Conservation (phyloP, 1,140 invertebrate genomes). For the Chrysopa pallens region DNA sequence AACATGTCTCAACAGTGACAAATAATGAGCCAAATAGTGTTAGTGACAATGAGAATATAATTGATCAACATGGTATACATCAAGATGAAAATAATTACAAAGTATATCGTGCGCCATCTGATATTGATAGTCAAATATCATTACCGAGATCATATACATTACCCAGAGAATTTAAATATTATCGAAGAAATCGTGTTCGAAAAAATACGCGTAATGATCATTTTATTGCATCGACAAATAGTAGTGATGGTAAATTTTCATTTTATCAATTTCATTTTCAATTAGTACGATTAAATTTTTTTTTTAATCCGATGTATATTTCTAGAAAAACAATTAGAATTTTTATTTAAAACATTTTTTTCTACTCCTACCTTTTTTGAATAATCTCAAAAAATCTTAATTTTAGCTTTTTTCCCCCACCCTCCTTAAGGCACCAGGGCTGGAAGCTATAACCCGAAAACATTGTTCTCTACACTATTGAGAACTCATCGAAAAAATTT, state of each 20-base stretch:
- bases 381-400: no score
- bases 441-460: no score
- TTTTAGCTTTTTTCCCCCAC: no score
- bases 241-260: slow-evolving; percentile 50
- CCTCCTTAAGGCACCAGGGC: no score
- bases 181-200: slow-evolving; percentile 33
- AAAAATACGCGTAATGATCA: slow-evolving; percentile 31
- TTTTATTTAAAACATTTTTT: no score
- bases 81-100: slow-evolving; percentile 26
- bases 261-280: slow-evolving; percentile 3
- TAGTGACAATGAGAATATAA: slow-evolving; percentile 4
- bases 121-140: slow-evolving; percentile 60
- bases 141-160: slow-evolving; percentile 66
- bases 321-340: no score
- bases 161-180: slow-evolving; percentile 69
- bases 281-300: no score
- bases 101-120: slow-evolving; percentile 38
- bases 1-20: no score
- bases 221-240: slow-evolving; percentile 62
- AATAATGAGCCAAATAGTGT: slow-evolving; percentile 1
- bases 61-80: slow-evolving; percentile 14
- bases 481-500: no score
- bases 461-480: no score
- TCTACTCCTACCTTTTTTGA: no score
- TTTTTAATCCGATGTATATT: no score